Conservation (phyloP, 2,113 vertebrate genomes). For the Psammodynastes pulverulentus region DNA sequence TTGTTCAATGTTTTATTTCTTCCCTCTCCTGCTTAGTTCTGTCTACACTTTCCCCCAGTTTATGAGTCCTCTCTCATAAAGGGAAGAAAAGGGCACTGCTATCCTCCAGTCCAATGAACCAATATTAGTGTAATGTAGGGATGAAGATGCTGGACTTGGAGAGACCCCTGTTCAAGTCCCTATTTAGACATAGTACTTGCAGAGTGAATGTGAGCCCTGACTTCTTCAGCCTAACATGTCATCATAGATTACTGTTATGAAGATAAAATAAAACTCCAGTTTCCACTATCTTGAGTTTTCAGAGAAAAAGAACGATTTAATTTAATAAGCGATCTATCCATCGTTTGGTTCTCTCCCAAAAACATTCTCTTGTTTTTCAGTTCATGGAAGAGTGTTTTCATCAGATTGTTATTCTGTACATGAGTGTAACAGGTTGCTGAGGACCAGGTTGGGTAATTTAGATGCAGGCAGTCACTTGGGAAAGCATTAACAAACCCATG, state of each 20-base stretch:
- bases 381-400: background rate
- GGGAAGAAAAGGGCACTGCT: background rate
- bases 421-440: background rate
- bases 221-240: background rate
- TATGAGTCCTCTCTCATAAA: background rate
- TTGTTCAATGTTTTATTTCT: background rate
- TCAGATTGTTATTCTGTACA: slow-evolving; percentile 22
- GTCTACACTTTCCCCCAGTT: background rate
- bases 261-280: background rate
- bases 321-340: background rate
- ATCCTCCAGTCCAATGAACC: background rate
- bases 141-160: background rate
- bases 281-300: background rate
- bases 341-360: background rate
- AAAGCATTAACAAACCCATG: background rate
- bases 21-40: background rate
- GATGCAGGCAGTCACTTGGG: slow-evolving; percentile 9
- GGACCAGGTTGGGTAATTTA: background rate
- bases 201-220: background rate
- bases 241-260: background rate
- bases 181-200: background rate
- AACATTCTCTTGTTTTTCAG: background rate
- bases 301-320: background rate
- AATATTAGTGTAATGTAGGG: background rate
- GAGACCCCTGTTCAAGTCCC: background rate